Evolutionary conservation across 2,113 vertebrate species (phyloP), one percentile per base, ranked within the genome.

Genomic region (Platichthys stellatus): DNA sequence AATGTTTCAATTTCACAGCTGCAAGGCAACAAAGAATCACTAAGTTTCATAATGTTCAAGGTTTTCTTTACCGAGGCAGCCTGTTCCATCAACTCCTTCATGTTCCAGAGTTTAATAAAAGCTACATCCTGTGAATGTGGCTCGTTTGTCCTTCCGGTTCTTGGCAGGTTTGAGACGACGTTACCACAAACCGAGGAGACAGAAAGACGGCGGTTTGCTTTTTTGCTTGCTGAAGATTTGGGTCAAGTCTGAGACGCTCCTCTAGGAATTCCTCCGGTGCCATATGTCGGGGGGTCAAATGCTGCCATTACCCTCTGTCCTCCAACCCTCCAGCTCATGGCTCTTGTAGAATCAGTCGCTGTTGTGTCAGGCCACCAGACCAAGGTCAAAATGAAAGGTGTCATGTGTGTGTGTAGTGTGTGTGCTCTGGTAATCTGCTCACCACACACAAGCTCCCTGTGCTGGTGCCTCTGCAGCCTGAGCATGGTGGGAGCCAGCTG

Each of bases 251-350:
- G 45, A 67, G 69, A 68, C 31, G 17, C 45, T 81, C 77, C 79
- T 78, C 43, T 56, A 65, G 64, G 83, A 76, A 71, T 76, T 89
- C 66, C 80, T 61, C 75, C 54, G 35, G 49, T 20, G n/a, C 83
- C 88, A 80, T 85, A 74, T 90, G 86, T 79, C 68, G 70, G 28
- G 69, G 70, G 69, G 68, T 63, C 74, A 82, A 83, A n/a, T 43
- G 83, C 31, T 67, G 78, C 78, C 69, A n/a, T 72, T 51, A 51
- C 72, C 81, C 73, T 66, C 58, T 74, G 86, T 86, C 81, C 85
- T 83, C 56, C 69, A 69, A 69, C 11, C 17, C 64, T 63, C 72
- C 51, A 72, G 63, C 80, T 78, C 70, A 5, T 18, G 68, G 78
- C 62, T 58, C 80, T 63, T 49, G 45, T 75, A 74, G 76, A 77